Evolutionary conservation across 2,797 vertebrate species (phyloP).

Genomic region (Anguilla obscura): DNA sequence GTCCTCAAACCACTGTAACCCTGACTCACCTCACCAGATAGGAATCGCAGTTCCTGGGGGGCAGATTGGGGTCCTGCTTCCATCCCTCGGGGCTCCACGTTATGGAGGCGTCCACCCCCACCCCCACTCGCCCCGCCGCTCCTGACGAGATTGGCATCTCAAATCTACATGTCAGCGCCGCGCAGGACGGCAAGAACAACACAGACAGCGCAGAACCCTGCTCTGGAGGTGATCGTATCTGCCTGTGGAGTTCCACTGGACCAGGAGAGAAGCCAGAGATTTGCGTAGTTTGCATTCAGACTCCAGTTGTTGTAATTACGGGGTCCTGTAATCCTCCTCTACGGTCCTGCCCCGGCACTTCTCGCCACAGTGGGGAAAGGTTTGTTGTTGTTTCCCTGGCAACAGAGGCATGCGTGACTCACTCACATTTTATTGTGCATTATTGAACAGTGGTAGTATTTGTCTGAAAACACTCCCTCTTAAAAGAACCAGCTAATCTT

Average conservation of each 20-base stretch:
- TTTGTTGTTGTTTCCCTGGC: slow-evolving; percentile 38
- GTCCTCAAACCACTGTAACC: background rate
- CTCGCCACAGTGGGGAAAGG: background rate
- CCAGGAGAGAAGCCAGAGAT: background rate
- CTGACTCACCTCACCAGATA: slow-evolving; percentile 71
- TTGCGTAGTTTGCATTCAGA: background rate
- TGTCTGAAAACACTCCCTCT: background rate
- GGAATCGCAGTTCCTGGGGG: slow-evolving; percentile 57
- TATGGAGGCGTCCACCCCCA: slow-evolving; percentile 44
- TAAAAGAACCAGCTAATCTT: background rate
- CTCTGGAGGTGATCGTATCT: background rate
- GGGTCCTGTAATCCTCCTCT: background rate
- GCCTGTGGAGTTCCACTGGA: background rate
- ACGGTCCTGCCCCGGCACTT: background rate
- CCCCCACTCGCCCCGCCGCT: slow-evolving; percentile 60
- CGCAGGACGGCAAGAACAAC: background rate
- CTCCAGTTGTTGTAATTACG: slow-evolving; percentile 25
- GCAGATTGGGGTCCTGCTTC: slow-evolving; percentile 46
- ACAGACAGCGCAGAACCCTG: background rate
- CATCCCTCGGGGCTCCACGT: slow-evolving; percentile 50
- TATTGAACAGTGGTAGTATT: slow-evolving; percentile 25
- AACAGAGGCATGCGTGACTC: slow-evolving; percentile 29
- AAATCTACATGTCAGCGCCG: slow-evolving; percentile 40
- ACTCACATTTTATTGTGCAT: slow-evolving; percentile 20
- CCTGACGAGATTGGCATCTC: slow-evolving; percentile 71